Evolutionary conservation across 2,113 vertebrate genomes (phyloP), one percentile per base, ranked within the genome.

Genomic region (Aythya baeri): DNA sequence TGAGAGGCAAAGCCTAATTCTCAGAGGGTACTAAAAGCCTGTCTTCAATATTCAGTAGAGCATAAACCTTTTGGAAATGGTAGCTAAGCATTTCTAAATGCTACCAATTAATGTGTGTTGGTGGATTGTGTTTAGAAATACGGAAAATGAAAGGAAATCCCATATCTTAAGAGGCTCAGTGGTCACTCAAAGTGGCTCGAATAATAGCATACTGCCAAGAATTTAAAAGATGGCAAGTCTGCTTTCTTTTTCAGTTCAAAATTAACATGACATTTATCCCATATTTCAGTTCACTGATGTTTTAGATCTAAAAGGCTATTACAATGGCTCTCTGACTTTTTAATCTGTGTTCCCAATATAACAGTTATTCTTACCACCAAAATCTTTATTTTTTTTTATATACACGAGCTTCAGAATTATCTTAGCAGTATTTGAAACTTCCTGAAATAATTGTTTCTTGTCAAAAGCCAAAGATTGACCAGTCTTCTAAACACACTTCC

Each of bases 1-100:
- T 79, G 36, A 80, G 22, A 88, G 43, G 70, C 68, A 70, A 54
- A 77, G 21, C 3, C n/a, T 93, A 74, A 71, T 72, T 83, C 77
- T 94, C 61, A 46, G 36, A 26, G 25, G 67, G 10, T 78, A 72
- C 65, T 59, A 91, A 65, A 29, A 91, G 59, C 15, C 31, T 36
- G 10, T 54, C 78, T 91, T 74, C 83, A 91, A 13, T 50, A 18
- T 31, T 82, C 17, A 20, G 52, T 77, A 23, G 17, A 63, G 27
- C 58, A 34, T 21, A 89, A 84, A 21, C 17, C 9, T 86, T 7
- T 63, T 83, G 57, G 52, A 88, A 94, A 94, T 91, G 62, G 70
- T 94, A 55, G 88, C 29, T 58, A 84, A 85, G 27, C 36, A 27
- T 50, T 92, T 90, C 20, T 62, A 92, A 97, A 86, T 84, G 20